A percentile compares a stretch with the other conserved stretches of the same genome.
These are phyloP conservation scores for Diarsia brunnea DNA, from an alignment of 2,888 invertebrate genomes.

Conservation along the genomic window DNA sequence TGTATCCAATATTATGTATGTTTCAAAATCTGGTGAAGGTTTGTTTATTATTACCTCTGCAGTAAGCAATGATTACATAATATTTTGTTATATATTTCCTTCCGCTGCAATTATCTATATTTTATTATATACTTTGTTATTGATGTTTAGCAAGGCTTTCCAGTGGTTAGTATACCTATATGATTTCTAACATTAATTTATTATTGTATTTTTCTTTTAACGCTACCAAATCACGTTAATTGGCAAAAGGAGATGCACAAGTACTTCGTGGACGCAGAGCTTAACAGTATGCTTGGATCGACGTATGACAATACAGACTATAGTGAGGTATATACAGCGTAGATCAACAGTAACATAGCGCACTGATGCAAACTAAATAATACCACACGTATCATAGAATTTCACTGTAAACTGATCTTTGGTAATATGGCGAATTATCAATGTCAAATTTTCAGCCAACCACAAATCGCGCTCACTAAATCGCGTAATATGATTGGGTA, in stretches of 20 bases:
- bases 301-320: conserved; percentile 91
- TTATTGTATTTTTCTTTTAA: conserved; percentile 87
- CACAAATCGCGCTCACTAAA: conserved; percentile 50
- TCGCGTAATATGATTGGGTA: conserved; percentile 41
- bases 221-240: conserved; percentile 88
- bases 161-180: conserved; percentile 55
- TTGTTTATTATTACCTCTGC: conserved; percentile 15
- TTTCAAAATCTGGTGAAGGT: conserved; percentile 42
- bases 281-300: conserved; percentile 93
- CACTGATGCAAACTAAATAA: conserved; percentile 59
- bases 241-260: conserved; percentile 94
- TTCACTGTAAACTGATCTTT: conserved; percentile 53
- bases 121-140: conserved; percentile 48
- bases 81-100: conserved; percentile 47
- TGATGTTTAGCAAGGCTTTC: conserved; percentile 60
- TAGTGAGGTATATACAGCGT: conserved; percentile 86
- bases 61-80: conserved; percentile 23
- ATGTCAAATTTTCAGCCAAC: conserved; percentile 34
- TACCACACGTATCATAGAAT: conserved; percentile 66
- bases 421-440: conserved; percentile 37
- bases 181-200: conserved; percentile 81
- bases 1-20: conserved; percentile 32
- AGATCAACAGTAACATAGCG: conserved; percentile 67
- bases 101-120: conserved; percentile 46
- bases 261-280: conserved; percentile 95